These are phyloP conservation scores for Euschistus heros DNA, from an alignment of 1,140 invertebrate genomes.

Conservation along the genomic window DNA sequence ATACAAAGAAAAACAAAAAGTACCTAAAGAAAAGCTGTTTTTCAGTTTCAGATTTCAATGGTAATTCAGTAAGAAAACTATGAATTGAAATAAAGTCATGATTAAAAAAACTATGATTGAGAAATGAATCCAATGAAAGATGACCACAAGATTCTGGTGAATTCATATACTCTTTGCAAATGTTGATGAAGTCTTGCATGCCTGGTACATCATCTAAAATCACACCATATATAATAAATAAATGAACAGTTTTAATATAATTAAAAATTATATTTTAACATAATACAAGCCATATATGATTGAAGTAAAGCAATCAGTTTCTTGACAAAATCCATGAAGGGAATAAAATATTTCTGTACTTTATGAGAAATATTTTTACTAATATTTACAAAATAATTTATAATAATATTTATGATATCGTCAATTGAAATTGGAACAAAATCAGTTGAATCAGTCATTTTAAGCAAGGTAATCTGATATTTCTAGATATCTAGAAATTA, in stretches of 20 bases:
- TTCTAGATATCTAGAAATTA: too few species aligned
- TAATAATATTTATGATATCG: too few species aligned
- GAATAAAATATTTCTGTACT: too few species aligned
- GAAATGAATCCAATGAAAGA: constrained; percentile 47
- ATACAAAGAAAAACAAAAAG: constrained; percentile 27
- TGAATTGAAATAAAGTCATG: constrained; percentile 73
- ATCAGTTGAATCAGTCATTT: too few species aligned
- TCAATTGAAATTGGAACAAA: too few species aligned
- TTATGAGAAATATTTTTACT: too few species aligned
- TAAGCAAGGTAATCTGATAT: too few species aligned
- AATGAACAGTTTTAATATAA: neutral
- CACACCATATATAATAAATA: neutral
- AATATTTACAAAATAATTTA: too few species aligned
- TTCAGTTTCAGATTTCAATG: constrained; percentile 61
- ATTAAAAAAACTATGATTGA: constrained; percentile 63
- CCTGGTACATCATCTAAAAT: constrained; percentile 51
- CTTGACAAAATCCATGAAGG: too few species aligned
- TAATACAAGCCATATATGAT: too few species aligned
- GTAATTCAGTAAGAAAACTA: constrained; percentile 66
- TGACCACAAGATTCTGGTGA: constrained; percentile 45
- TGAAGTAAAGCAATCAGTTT: too few species aligned
- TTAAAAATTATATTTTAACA: too few species aligned
- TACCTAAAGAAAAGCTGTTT: constrained; percentile 65
- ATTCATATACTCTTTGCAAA: constrained; percentile 52
- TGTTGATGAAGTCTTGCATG: constrained; percentile 51